phyloP scores from a whole-genome alignment of 1,140 invertebrate species.

The Diorhabda carinulata region DNA sequence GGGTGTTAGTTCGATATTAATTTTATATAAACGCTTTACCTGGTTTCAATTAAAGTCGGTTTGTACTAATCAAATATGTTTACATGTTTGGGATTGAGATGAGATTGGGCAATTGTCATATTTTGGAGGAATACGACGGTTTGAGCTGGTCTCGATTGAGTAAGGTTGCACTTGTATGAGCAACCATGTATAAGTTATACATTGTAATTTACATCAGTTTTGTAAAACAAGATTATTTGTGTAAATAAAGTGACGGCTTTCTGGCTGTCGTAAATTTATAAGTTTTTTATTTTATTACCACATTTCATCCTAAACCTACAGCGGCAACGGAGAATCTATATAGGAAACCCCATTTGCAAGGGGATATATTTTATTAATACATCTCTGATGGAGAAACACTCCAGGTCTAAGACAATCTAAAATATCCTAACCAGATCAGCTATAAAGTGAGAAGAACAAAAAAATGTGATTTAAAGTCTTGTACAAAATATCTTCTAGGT shows the following conservation, averaged over 20 bases:
- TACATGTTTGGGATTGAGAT: too few species aligned
- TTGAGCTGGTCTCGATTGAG: conserved; percentile 39
- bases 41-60: too few species aligned
- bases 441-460: background rate
- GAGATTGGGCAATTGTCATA: background rate
- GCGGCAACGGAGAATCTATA: background rate
- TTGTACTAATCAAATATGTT: too few species aligned
- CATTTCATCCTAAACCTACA: background rate
- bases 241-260: conserved; percentile 42
- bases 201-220: conserved; percentile 43
- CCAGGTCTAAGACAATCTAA: background rate
- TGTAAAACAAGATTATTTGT: conserved; percentile 45
- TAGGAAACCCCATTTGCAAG: background rate
- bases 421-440: background rate
- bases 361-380: too few species aligned
- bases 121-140: conserved; percentile 19
- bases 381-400: too few species aligned
- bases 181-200: conserved; percentile 37
- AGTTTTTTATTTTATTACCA: background rate
- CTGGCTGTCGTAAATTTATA: conserved; percentile 32
- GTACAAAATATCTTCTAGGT: too few species aligned
- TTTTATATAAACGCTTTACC: too few species aligned
- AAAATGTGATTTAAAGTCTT: too few species aligned
- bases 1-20: background rate
- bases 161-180: conserved; percentile 29